Evolutionary conservation across 2,888 invertebrate species (phyloP), one percentile per base, ranked within the genome.

Genomic region (Hipparchia semele): DNA sequence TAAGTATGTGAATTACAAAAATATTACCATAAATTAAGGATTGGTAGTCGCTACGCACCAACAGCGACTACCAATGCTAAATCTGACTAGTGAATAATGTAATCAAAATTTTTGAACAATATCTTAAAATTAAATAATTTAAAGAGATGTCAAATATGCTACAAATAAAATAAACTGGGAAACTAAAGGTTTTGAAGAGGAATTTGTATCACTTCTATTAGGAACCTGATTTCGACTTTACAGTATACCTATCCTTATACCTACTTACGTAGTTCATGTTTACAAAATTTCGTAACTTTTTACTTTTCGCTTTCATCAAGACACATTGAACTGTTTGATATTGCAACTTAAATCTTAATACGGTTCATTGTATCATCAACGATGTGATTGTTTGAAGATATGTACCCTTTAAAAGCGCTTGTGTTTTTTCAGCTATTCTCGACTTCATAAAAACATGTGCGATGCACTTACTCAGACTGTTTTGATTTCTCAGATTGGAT

Each of bases 331-430:
- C 12, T 51, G 51, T 51, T 51, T 33, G 39, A 59, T 68, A 68
- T 49, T 51, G 51, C 1, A 64, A 68, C 58, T 59, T 64, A 58
- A 59, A 70, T 46, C 46, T 62, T 62, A 70, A 70, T 70, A 56
- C 56, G 46, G 70, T 75, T 71, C 66, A 73, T 79, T 79, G 82
- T 79, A 81, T 83, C 78, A 66, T 68, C 53, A 75, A 69, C 65
- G 75, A 72, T 77, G 76, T 77, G 75, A 82, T 83, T 84, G 82
- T 86, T 84, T 79, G 77, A 77, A 71, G 74, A 71, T 68, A 80
- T 70, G 71, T 71, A 62, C 68, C 67, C 58, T 69, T 73, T 77
- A 74, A 78, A 77, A 77, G 76, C 74, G 68, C 73, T 75, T 70
- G 75, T 80, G 78, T 79, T 81, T 81, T 80, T 80, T 78, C 73